A percentile compares a stretch with the other conserved stretches of the same genome.
Conservation (phyloP, 2,888 invertebrate species). For the Embidobia sp. region DNA sequence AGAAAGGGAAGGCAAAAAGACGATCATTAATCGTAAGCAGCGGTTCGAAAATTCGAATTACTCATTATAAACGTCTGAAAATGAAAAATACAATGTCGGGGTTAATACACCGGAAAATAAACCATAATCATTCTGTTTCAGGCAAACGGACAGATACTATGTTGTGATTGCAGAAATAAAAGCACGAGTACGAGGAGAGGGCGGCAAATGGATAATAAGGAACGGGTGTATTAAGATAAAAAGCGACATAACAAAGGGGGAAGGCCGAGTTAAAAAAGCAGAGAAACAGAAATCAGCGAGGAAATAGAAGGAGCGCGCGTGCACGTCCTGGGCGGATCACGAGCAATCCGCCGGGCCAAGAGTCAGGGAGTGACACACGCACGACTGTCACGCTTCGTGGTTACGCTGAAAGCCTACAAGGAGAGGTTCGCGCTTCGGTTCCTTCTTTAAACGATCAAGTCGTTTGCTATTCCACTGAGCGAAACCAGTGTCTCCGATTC, state of each 20-base stretch:
- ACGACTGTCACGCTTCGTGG: conserved; percentile 80
- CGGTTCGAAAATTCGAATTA: conserved; percentile 20
- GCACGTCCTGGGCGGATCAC: conserved; percentile 79
- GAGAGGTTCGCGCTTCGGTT: conserved; percentile 77
- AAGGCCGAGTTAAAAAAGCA: conserved; percentile 30
- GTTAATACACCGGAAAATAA: conserved; percentile 51
- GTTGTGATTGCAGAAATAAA: conserved; percentile 56
- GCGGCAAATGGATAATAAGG: conserved; percentile 59
- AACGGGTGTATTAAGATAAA: conserved; percentile 58
- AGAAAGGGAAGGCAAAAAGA: conserved; percentile 13
- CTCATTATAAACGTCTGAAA: conserved; percentile 28
- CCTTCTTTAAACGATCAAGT: conserved; percentile 65
- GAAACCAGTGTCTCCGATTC: conserved; percentile 23
- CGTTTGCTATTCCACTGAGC: conserved; percentile 15
- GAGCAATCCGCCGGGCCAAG: conserved; percentile 74
- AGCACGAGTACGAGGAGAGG: conserved; percentile 38
- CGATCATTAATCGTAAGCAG: conserved; percentile 23
- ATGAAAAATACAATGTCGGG: conserved; percentile 23
- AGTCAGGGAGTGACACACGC: conserved; percentile 81
- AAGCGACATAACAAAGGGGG: conserved; percentile 40
- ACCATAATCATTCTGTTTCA: conserved; percentile 45
- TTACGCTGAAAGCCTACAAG: conserved; percentile 78
- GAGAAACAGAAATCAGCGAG: conserved; percentile 53
- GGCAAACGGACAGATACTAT: conserved; percentile 45
- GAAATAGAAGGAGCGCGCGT: conserved; percentile 71